Percentiles rank a stretch among this genome's conserved stretches.
Conservation (phyloP, 2,888 invertebrate species). For the Epistrophe grossulariae region DNA sequence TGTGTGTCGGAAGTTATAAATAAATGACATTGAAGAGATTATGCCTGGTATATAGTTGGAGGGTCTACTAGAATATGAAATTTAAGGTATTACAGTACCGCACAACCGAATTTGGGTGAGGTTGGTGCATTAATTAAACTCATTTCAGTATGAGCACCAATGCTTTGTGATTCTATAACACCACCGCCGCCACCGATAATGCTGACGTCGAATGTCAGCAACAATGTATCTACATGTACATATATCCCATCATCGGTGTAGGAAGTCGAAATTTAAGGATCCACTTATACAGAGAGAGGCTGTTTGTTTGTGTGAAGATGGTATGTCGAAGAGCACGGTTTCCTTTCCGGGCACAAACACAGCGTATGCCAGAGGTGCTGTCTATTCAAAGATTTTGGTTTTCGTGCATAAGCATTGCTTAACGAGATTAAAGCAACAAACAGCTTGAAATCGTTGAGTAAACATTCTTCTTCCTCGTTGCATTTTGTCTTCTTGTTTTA, state of each 20-base stretch:
- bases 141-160: constrained; percentile 8
- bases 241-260: constrained; percentile 2
- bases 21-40: constrained; percentile 75
- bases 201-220: constrained; percentile 34
- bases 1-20: constrained; percentile 75
- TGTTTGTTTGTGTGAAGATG: constrained; percentile 14
- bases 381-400: constrained; percentile 55
- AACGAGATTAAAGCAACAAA: constrained; percentile 64
- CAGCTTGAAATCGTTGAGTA: constrained; percentile 44
- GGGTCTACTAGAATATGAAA: neutral
- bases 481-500: neutral
- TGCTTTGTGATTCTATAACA: neutral
- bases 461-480: constrained; percentile 28
- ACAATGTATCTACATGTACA: neutral
- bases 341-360: constrained; percentile 18
- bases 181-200: neutral
- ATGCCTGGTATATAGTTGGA: constrained; percentile 31
- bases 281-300: neutral
- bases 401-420: constrained; percentile 70
- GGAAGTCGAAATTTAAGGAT: constrained; percentile 30
- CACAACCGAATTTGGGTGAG: constrained; percentile 18
- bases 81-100: neutral
- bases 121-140: constrained; percentile 69
- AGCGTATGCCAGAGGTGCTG: neutral
- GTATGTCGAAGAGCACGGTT: constrained; percentile 33